Evolutionary conservation across 1,140 invertebrate species (phyloP).

Genomic region (Calycopis cecrops): DNA sequence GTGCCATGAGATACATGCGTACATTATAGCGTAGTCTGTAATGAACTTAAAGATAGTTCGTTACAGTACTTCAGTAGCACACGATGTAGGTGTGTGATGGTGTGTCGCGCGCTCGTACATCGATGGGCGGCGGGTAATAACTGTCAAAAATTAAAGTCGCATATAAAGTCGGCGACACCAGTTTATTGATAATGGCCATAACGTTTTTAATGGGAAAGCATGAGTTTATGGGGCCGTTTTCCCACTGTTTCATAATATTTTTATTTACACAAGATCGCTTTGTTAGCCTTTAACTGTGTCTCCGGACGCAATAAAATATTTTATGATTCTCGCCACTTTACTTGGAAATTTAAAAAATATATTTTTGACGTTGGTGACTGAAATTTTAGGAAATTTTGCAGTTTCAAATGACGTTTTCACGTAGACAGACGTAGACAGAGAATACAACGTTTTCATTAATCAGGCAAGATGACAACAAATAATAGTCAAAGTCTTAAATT

Average conservation of each 20-base stretch:
- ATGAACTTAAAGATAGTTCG: too few species aligned
- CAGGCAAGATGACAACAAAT: too few species aligned
- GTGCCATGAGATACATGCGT: too few species aligned
- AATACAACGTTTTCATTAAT: too few species aligned
- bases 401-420: too few species aligned
- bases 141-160: slow-evolving; percentile 53
- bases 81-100: too few species aligned
- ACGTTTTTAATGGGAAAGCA: slow-evolving; percentile 52
- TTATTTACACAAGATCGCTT: slow-evolving; percentile 51
- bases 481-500: too few species aligned
- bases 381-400: too few species aligned
- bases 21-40: too few species aligned
- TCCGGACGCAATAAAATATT: slow-evolving; percentile 45
- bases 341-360: not conserved
- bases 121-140: slow-evolving; percentile 29
- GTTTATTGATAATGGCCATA: slow-evolving; percentile 55
- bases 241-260: slow-evolving; percentile 47
- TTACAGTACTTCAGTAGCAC: too few species aligned
- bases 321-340: slow-evolving; percentile 13
- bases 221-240: slow-evolving; percentile 29
- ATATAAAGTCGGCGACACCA: slow-evolving; percentile 46
- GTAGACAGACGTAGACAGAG: too few species aligned
- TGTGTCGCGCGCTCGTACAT: not conserved
- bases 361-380: not conserved
- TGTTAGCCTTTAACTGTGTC: slow-evolving; percentile 51